Evolutionary conservation across 2,888 invertebrate species (phyloP).

Genomic region (Zygogramma bicolorata): DNA sequence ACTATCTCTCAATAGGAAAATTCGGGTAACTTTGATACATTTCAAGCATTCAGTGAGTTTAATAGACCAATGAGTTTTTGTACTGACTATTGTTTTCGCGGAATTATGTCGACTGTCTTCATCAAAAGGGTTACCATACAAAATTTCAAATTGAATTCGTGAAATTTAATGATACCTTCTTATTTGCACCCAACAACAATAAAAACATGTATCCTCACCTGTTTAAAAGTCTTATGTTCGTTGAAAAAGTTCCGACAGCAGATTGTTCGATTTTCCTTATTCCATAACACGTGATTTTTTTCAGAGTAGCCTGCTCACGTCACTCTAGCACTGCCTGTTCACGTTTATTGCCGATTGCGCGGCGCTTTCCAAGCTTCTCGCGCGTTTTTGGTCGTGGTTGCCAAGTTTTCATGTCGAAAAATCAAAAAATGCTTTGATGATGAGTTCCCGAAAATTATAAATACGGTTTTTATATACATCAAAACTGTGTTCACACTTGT

Average conservation of each 20-base stretch:
- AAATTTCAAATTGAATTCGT: not conserved
- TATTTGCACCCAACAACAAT: not conserved
- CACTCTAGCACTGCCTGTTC: conserved; percentile 10
- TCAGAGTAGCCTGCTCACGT: not conserved
- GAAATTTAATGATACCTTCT: not conserved
- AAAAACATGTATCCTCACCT: not conserved
- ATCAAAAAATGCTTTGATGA: no score
- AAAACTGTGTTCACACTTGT: no score
- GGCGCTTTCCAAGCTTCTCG: not conserved
- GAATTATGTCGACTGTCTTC: not conserved
- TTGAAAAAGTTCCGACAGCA: not conserved
- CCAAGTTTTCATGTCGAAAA: conserved; percentile 3
- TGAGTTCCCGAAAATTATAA: no score
- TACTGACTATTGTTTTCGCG: no score
- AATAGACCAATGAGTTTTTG: no score
- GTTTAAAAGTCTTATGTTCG: not conserved
- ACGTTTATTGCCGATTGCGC: conserved; percentile 14
- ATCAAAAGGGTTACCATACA: not conserved
- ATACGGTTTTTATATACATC: no score
- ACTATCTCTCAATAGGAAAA: no score
- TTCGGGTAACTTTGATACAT: no score
- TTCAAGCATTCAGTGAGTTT: no score
- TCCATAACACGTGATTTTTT: not conserved
- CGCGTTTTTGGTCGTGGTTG: conserved; percentile 9
- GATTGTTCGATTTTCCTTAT: not conserved